A percentile compares a stretch with the other conserved stretches of the same genome.
These are phyloP conservation scores for Aphelenchoides avenae DNA, from an alignment of 1,140 invertebrate genomes.

Conservation along the genomic window DNA sequence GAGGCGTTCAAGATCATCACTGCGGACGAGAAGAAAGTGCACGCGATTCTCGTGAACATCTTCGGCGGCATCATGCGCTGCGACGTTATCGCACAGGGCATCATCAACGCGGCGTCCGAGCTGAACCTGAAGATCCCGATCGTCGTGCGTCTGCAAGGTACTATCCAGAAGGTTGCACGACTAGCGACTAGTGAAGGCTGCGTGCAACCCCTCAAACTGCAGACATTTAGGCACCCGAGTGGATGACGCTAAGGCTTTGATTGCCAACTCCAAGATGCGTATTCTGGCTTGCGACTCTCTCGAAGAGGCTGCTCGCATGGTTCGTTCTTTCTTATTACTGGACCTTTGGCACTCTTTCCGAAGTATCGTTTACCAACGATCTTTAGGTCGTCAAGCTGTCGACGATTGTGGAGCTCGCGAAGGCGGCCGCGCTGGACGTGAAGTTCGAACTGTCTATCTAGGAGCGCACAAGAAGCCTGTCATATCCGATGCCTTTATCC, in stretches of 20 bases:
- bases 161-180: no score
- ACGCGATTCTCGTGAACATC: constrained; percentile 68
- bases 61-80: constrained; percentile 86
- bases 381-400: constrained; percentile 73
- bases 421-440: constrained; percentile 69
- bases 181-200: no score
- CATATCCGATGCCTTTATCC: no score
- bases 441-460: constrained; percentile 88
- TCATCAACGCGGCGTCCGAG: constrained; percentile 81
- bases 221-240: constrained; percentile 62
- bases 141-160: constrained; percentile 79
- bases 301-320: constrained; percentile 54
- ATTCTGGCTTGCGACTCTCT: constrained; percentile 52
- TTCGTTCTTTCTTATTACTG: no score
- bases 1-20: constrained; percentile 93
- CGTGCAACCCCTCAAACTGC: no score
- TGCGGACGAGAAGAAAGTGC: constrained; percentile 66
- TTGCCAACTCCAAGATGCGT: constrained; percentile 42
- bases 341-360: constrained; percentile 38
- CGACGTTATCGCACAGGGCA: constrained; percentile 90
- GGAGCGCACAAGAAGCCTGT: no score
- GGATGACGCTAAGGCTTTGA: constrained; percentile 44
- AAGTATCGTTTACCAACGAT: constrained; percentile 21
- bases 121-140: constrained; percentile 82
- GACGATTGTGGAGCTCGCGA: constrained; percentile 37